Evolutionary conservation across 2,113 vertebrate species (phyloP).

Genomic region (Macquaria ambigua): DNA sequence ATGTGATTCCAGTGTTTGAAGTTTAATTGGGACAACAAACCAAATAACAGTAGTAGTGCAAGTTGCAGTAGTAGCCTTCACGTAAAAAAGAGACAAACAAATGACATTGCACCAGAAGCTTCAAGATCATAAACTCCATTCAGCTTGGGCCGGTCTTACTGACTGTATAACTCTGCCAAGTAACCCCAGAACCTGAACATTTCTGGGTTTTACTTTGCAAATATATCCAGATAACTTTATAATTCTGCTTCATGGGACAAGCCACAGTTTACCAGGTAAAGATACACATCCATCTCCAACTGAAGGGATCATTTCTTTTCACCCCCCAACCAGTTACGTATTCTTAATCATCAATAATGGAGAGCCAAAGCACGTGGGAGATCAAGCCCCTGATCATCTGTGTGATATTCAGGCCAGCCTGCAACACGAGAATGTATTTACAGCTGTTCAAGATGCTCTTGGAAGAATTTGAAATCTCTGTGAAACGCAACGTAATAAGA

Average conservation of each 20-base stretch:
- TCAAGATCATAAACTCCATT: constrained; percentile 3
- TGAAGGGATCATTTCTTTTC: background rate
- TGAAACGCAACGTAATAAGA: background rate
- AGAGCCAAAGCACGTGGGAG: background rate
- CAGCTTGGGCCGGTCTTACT: background rate
- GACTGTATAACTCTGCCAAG: background rate
- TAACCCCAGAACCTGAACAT: constrained; percentile 11
- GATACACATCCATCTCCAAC: background rate
- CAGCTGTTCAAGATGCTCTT: constrained; percentile 27
- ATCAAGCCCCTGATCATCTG: background rate
- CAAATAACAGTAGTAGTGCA: constrained; percentile 65
- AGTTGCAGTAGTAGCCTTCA: constrained; percentile 55
- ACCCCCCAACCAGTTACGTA: background rate
- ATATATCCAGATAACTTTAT: background rate
- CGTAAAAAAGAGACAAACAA: constrained; percentile 24
- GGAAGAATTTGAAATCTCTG: constrained; percentile 39
- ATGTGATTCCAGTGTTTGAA: constrained; percentile 68
- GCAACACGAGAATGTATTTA: constrained; percentile 12
- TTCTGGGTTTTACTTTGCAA: constrained; percentile 30
- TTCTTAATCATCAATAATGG: constrained; percentile 2
- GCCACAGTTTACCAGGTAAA: background rate
- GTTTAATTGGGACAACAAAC: constrained; percentile 69
- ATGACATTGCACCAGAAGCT: constrained; percentile 23
- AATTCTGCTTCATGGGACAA: background rate
- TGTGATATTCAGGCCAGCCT: background rate